phyloP scores from a whole-genome alignment of 2,797 vertebrate species.

The Galagoides demidoff region DNA sequence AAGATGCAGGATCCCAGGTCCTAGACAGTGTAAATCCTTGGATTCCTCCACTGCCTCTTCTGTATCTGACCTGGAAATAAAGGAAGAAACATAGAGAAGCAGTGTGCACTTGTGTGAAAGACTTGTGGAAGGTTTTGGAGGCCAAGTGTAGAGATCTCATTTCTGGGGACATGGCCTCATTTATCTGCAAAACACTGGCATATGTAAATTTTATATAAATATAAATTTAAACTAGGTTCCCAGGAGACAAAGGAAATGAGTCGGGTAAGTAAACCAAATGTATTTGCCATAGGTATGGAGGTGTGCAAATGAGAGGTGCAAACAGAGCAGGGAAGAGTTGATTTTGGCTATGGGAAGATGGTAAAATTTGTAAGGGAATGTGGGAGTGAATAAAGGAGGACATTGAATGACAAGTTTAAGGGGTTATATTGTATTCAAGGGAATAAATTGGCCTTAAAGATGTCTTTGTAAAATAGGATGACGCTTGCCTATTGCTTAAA shows the following conservation, averaged over 20 bases:
- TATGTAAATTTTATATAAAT: not conserved
- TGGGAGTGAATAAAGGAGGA: not conserved
- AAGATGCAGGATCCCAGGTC: not conserved
- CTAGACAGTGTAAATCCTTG: not conserved
- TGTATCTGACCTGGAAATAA: not conserved
- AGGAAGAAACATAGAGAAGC: not conserved
- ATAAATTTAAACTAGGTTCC: not conserved
- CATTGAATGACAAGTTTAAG: not conserved
- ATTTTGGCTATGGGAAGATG: not conserved
- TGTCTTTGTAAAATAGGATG: not conserved
- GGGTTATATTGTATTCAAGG: not conserved
- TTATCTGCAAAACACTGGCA: not conserved
- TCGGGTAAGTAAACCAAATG: not conserved
- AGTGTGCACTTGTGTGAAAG: not conserved
- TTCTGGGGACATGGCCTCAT: not conserved
- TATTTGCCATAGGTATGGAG: not conserved
- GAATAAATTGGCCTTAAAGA: not conserved
- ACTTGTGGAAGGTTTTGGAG: not conserved
- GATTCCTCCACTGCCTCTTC: not conserved
- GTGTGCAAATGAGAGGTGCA: not conserved
- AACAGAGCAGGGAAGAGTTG: not conserved
- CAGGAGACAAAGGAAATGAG: not conserved
- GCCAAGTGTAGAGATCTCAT: not conserved
- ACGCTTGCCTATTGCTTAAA: not conserved
- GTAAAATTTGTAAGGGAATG: not conserved